phyloP scores from a whole-genome alignment of 1,140 invertebrate genomes.

The Antheraea pernyi region DNA sequence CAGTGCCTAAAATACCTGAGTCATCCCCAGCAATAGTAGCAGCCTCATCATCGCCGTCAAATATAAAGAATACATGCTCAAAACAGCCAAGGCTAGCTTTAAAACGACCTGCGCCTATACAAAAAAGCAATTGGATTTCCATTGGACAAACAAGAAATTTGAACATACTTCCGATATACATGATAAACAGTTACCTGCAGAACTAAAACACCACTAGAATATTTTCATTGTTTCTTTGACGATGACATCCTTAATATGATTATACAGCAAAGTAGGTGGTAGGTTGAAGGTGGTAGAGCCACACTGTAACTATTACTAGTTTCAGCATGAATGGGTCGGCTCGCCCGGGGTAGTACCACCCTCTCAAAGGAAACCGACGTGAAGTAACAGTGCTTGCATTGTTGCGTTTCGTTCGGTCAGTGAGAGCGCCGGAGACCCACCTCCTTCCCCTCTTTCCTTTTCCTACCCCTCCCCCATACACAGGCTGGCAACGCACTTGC shows the following conservation, averaged over 20 bases:
- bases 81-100: constrained; percentile 29
- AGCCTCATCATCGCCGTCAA: constrained; percentile 16
- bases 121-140: constrained; percentile 12
- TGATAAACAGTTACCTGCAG: constrained; percentile 28
- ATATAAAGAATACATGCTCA: constrained; percentile 26
- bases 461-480: too few species aligned
- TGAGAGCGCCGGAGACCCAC: too few species aligned
- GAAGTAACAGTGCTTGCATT: too few species aligned
- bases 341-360: too few species aligned
- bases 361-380: too few species aligned
- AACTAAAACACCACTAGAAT: constrained; percentile 28
- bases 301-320: too few species aligned
- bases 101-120: constrained; percentile 17
- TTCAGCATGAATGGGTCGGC: too few species aligned
- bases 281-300: too few species aligned
- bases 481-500: too few species aligned
- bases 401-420: too few species aligned
- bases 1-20: constrained; percentile 27
- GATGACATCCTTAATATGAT: constrained; percentile 25
- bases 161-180: constrained; percentile 30
- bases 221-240: constrained; percentile 17
- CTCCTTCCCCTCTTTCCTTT: too few species aligned
- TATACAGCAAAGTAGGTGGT: constrained; percentile 21
- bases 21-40: constrained; percentile 13
- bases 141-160: constrained; percentile 22